Base-by-base conservation (phyloP, 2,888 invertebrate species). In the Drosophila mimetica region DNA sequence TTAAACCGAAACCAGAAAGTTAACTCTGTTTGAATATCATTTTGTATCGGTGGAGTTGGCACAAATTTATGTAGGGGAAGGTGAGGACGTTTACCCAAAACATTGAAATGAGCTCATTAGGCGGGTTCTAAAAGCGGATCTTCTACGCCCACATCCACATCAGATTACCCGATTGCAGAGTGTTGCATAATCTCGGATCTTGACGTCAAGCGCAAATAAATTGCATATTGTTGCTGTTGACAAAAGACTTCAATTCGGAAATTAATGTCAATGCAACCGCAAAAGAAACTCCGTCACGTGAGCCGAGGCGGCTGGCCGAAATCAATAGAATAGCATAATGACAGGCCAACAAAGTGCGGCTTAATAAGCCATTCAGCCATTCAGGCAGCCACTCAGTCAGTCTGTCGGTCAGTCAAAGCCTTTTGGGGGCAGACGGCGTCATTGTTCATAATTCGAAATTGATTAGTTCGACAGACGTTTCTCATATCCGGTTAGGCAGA, bases 381-480 rank as follows among this genome's bases (percentile, higher is more conserved):
- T 25, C 46, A 47, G 47, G 25, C 46, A 53, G 36, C 37, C 53
- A 50, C 25, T 44, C 69, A 54, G 51, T 54, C 57, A 51, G 22
- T 30, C 70, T 61, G 54, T 52, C 42, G 51, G 32, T 34, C 59
- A 58, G 22, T 22, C 47, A 50, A 47, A 42, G 66, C 54, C 48
- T 65, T 74, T 82, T 76, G 72, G 75, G 69, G 71, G 64, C 75
- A 71, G 57, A 67, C 63, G 22, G 39, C 70, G 59, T 74, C 69
- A 79, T 76, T 79, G 82, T 77, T 83, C 77, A 79, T 86, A 82
- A 79, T 86, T 79, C 47, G 48, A 80, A 78, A 77, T 66, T 86
- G 86, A 78, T 70, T 78, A 60, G 73, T 69, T 70, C 72, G 73
- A 54, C 61, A 55, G 59, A 53, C 64, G 58, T 48, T 41, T 74